These are phyloP conservation scores for Scomber colias DNA, from an alignment of 2,113 vertebrate genomes.

Conservation along the genomic window DNA sequence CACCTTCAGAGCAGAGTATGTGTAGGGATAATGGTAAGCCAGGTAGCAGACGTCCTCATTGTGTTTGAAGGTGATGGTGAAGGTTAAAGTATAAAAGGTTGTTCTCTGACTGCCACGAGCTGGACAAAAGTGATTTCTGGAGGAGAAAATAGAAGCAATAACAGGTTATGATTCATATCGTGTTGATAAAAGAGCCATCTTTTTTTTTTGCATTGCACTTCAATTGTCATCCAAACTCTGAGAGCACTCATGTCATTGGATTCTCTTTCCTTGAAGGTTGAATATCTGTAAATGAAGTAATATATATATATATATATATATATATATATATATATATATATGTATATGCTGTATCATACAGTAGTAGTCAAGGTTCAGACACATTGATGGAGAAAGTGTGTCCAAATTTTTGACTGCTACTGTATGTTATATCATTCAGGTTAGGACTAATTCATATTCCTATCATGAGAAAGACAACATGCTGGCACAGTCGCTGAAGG, in stretches of 20 bases:
- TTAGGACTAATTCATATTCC: no score
- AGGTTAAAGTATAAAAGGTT: slow-evolving; percentile 90
- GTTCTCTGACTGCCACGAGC: slow-evolving; percentile 55
- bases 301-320: neutral
- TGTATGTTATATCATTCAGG: no score
- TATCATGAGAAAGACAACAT: no score
- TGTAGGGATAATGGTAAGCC: slow-evolving; percentile 96
- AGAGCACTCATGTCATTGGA: neutral
- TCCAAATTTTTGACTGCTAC: no score
- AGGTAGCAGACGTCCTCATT: slow-evolving; percentile 92
- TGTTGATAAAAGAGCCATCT: neutral
- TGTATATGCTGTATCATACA: neutral
- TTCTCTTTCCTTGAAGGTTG: neutral
- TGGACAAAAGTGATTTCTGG: slow-evolving; percentile 89
- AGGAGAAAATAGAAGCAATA: slow-evolving; percentile 28
- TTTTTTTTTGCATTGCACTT: no score
- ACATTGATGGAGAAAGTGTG: no score
- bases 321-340: no score
- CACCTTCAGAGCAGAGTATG: slow-evolving; percentile 92
- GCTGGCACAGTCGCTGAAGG: no score
- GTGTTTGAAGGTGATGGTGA: slow-evolving; percentile 90
- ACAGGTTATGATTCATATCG: neutral
- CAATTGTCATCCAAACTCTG: neutral
- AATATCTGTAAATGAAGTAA: neutral
- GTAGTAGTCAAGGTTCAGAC: no score